Evolutionary conservation across 2,888 invertebrate species (phyloP).

Genomic region (Lasioglossum malachurum): DNA sequence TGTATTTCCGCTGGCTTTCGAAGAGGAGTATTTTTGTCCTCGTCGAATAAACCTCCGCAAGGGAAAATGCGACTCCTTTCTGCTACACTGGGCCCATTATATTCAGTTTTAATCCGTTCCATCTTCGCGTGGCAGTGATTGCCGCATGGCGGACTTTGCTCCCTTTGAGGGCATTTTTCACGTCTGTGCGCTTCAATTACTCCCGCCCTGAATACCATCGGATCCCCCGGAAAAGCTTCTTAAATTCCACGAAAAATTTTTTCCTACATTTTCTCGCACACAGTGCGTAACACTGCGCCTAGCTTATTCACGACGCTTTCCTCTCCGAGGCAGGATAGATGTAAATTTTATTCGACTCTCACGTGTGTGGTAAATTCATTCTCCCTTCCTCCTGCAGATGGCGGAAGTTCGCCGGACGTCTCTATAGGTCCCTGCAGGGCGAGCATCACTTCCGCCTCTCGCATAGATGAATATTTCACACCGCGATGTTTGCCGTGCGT

Average conservation of each 20-base stretch:
- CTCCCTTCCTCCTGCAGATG: not conserved
- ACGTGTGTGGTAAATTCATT: not conserved
- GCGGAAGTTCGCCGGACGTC: slow-evolving; percentile 1
- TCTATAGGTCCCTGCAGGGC: not conserved
- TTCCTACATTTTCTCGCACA: not conserved
- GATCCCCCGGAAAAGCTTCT: not conserved
- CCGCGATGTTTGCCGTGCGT: not conserved
- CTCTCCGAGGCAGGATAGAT: too few species aligned
- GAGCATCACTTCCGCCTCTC: not conserved
- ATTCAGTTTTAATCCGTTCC: slow-evolving; percentile 17
- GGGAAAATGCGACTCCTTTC: not conserved
- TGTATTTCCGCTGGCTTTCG: not conserved
- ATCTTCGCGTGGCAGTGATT: not conserved
- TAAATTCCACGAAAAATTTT: too few species aligned
- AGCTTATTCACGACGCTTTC: not conserved
- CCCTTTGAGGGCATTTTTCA: not conserved
- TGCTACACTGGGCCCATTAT: not conserved
- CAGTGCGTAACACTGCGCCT: not conserved
- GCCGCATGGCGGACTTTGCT: not conserved
- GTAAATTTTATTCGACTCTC: not conserved
- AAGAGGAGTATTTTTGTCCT: not conserved
- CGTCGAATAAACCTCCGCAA: not conserved
- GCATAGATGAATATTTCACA: slow-evolving; percentile 12
- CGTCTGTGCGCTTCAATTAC: not conserved
- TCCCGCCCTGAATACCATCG: not conserved